Conservation (phyloP, 1,140 invertebrate genomes). For the Ericerus pela region DNA sequence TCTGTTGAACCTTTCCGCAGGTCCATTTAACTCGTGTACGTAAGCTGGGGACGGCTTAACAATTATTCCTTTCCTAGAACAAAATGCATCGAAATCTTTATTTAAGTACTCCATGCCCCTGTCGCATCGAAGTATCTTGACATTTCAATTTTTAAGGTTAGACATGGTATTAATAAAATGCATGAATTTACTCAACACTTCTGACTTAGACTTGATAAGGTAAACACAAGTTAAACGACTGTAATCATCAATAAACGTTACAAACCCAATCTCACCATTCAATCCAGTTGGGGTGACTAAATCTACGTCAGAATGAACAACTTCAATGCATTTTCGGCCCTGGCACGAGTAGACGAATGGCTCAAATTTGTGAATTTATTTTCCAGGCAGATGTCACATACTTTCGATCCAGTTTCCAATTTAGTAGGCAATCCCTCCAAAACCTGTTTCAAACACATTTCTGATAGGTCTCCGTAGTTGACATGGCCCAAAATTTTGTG, state of each 20-base stretch:
- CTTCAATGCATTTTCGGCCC: constrained; percentile 17
- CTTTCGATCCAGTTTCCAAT: not conserved
- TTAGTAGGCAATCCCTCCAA: constrained; percentile 1
- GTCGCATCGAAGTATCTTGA: constrained; percentile 16
- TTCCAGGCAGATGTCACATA: constrained; percentile 20
- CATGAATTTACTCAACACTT: constrained; percentile 19
- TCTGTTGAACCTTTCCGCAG: constrained; percentile 17
- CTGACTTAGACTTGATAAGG: constrained; percentile 22
- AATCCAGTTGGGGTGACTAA: constrained; percentile 15
- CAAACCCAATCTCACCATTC: constrained; percentile 23
- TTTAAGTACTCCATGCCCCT: constrained; percentile 17
- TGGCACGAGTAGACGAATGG: constrained; percentile 14
- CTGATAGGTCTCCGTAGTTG: constrained; percentile 20
- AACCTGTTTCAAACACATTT: constrained; percentile 9
- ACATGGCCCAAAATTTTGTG: constrained; percentile 20
- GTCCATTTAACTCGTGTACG: constrained; percentile 3
- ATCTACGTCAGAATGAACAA: constrained; percentile 24
- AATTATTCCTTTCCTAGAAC: not conserved
- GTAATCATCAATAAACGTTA: constrained; percentile 26
- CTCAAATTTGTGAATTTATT: constrained; percentile 20
- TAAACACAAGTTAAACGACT: constrained; percentile 21
- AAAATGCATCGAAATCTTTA: not conserved
- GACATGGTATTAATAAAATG: constrained; percentile 16
- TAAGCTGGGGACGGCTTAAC: not conserved
- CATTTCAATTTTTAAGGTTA: not conserved